Evolutionary conservation across 1,140 invertebrate species (phyloP), one percentile per base, ranked within the genome.

Genomic region (Ylistrum balloti): DNA sequence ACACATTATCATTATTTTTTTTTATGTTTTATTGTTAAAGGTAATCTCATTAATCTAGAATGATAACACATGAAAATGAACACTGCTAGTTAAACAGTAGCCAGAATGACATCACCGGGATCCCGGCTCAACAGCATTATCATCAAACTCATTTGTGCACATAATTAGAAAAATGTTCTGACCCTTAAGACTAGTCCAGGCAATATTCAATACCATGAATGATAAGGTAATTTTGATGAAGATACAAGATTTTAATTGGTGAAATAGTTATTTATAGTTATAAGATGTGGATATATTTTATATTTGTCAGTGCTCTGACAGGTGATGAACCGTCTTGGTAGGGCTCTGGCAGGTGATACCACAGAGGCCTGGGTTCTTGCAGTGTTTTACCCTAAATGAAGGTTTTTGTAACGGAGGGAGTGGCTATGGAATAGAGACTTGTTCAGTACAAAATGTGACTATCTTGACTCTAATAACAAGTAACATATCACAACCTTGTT

Each of bases 401-500:
- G 56, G 56, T 74, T 74, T 1, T 17, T 17, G 9, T n/a, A 1
- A 74, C 0, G 56, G 56, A 74, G 41, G 41, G 20, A 45, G 41
- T 45, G 56, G 35, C 35, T 38, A 38, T 38, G 35, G 56, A n/a
- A 28, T n/a, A 74, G 13, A 38, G 35, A 38, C n/a, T 38, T 38
- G 56, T 74, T n/a, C 56, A 74, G 5, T 74, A 74, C 56, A 28
- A 74, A 74, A 22, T 5, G 22, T 74, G 22, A 17, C 45, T 48
- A 48, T 10, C 22, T 74, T 74, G 56, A 74, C 56, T 28, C 56
- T n/a, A 74, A n/a, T 28, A 15, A 45, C 41, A 45, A 45, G 56
- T 28, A 74, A 74, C 56, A 74, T 74, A 74, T 74, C 56, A 74
- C 56, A 74, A 74, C 56, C 56, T 74, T 74, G 56, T 74, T 74